Percentiles rank a stretch among this genome's conserved stretches.
Conservation (phyloP, 2,888 invertebrate species). For the Myopa tessellatipennis region DNA sequence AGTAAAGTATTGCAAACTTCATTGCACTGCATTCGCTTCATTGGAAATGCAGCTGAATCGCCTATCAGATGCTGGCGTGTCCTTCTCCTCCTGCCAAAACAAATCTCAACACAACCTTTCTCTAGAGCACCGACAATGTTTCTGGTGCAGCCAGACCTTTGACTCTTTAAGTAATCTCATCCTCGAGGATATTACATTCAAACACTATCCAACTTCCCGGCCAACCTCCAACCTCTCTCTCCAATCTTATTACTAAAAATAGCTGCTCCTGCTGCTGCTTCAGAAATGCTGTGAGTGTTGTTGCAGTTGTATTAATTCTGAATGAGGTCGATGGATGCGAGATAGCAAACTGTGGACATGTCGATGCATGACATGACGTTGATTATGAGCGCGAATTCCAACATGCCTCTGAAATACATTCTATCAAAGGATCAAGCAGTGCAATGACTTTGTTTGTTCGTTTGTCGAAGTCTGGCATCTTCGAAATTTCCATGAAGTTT, state of each 20-base stretch:
- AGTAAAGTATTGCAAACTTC: not conserved
- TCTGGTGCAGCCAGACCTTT: not conserved
- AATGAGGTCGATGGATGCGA: constrained; percentile 13
- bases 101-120: no score
- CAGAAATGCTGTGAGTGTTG: not conserved
- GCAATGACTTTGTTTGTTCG: not conserved
- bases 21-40: constrained; percentile 7
- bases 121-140: no score
- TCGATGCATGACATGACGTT: not conserved
- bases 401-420: not conserved
- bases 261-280: not conserved
- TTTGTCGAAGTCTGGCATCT: not conserved
- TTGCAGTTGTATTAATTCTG: constrained; percentile 23
- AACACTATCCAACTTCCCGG: not conserved
- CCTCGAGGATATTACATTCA: not conserved
- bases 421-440: constrained; percentile 2
- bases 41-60: constrained; percentile 8
- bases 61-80: not conserved
- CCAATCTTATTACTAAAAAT: not conserved
- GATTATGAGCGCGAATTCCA: not conserved
- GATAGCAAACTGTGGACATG: not conserved
- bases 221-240: not conserved
- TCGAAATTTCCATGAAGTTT: not conserved
- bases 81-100: not conserved
- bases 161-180: constrained; percentile 16